Conservation (phyloP, 2,888 invertebrate species). For the Belgica antarctica region DNA sequence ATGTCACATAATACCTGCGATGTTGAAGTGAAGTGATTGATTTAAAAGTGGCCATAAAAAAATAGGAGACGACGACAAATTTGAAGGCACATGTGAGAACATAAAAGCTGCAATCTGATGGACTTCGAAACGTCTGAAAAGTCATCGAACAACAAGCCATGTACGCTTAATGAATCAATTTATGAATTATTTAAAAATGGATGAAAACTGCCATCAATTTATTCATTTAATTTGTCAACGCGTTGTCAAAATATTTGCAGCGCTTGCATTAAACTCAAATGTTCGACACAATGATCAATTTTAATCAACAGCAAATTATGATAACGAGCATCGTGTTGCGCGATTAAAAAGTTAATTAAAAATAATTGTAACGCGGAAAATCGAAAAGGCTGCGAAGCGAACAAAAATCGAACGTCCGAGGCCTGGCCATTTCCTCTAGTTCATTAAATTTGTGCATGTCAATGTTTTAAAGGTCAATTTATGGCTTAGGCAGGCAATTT, state of each 20-base stretch:
- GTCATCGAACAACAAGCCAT: background rate
- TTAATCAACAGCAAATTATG: background rate
- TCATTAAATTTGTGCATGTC: background rate
- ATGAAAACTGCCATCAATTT: background rate
- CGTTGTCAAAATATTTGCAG: background rate
- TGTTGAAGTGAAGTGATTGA: background rate
- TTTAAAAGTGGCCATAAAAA: background rate
- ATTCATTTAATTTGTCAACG: constrained; percentile 4
- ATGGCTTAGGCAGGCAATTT: too few relatives aligned
- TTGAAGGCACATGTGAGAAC: too few relatives aligned
- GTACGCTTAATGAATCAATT: background rate
- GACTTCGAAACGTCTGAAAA: background rate
- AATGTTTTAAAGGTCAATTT: background rate
- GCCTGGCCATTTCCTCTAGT: background rate
- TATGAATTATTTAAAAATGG: background rate
- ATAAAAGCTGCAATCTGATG: too few relatives aligned
- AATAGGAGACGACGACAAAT: too few relatives aligned
- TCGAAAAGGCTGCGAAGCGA: too few relatives aligned
- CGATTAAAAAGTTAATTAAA: background rate
- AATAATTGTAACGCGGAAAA: too few relatives aligned
- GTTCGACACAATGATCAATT: background rate
- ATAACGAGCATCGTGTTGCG: background rate
- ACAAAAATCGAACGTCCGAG: background rate
- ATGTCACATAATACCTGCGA: background rate
- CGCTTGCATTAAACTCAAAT: background rate